Base-by-base conservation (phyloP, 2,113 vertebrate species). In the Megaleporinus macrocephalus region DNA sequence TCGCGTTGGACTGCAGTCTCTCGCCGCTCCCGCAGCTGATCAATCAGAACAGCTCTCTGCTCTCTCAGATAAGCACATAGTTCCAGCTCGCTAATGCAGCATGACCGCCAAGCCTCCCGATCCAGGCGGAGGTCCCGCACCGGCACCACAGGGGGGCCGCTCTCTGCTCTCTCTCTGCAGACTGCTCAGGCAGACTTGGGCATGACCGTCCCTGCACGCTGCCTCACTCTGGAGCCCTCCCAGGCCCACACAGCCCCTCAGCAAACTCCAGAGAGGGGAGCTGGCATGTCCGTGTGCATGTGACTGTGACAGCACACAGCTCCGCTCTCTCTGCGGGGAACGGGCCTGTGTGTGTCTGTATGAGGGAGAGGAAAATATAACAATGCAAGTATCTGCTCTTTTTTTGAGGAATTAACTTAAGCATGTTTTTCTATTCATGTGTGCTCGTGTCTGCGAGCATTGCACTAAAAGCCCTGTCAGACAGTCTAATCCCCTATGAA, bases 401-500 rank as follows among this genome's bases (percentile, higher is more conserved):
- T 53, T 29, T 20, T n/a, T 24, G 14, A 61, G 10, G 22, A 63
- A 1, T 24, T 14, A 62, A 22, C 29, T 5, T 77, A 30, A 47
- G 59, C 69, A 1, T 53, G 66, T 26, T 55, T 61, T 41, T 75
- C 1, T 62, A 27, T 82, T 26, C 20, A 57, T n/a, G 26, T 55
- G 68, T 78, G 55, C 30, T 63, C n/a, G 24, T 63, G 26, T 53
- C 55, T 61, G 61, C 22, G 24, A 57, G 74, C 16, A 0, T 18
- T 66, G 10, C 33, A 44, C 16, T 79, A 70, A 62, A 82, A 78
- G 30, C 47, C 30, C 66, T 73, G 75, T 62, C 61, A 44, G 44
- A 76, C 29, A 59, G 57, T 29, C 47, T 81, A 82, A 79, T 82
- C 70, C 73, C 66, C 63, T 27, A 53, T 82, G 77, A 82, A 84